phyloP scores from a whole-genome alignment of 2,113 vertebrate species.

The Pithys albifrons region DNA sequence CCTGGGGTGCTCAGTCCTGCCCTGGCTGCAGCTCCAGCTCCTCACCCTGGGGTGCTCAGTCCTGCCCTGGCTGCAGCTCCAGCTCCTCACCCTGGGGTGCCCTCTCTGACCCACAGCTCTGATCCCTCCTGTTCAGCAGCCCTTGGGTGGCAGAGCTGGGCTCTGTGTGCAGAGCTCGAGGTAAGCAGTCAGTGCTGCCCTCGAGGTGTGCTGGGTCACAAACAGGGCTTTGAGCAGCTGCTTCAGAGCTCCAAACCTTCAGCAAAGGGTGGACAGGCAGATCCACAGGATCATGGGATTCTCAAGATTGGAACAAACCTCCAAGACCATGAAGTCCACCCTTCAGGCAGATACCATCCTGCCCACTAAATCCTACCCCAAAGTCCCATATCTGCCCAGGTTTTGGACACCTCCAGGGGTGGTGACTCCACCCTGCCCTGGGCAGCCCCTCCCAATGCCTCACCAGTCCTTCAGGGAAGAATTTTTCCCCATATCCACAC shows the following conservation, averaged over 20 bases:
- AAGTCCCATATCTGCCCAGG: rapidly evolving
- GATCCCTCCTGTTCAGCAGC: background rate
- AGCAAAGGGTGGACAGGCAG: background rate
- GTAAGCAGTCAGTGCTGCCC: background rate
- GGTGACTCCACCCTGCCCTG: background rate
- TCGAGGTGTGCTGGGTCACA: background rate
- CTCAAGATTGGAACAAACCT: background rate
- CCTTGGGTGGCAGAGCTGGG: background rate
- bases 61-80: too few relatives aligned
- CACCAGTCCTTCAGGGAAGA: background rate
- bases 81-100: rapidly evolving
- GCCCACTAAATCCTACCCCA: rapidly evolving
- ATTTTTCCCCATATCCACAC: background rate
- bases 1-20: rapidly evolving
- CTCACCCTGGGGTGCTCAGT: too few relatives aligned
- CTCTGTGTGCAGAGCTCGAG: rapidly evolving
- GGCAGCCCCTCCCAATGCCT: background rate
- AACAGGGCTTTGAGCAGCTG: background rate
- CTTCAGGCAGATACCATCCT: rapidly evolving
- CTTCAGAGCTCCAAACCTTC: rapidly evolving
- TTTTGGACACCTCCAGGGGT: background rate
- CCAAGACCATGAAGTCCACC: too few relatives aligned
- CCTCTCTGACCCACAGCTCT: rapidly evolving
- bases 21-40: too few relatives aligned
- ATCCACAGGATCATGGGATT: background rate